Base-by-base conservation (phyloP, 2,888 invertebrate species). In the Heteromurus nitidus region DNA sequence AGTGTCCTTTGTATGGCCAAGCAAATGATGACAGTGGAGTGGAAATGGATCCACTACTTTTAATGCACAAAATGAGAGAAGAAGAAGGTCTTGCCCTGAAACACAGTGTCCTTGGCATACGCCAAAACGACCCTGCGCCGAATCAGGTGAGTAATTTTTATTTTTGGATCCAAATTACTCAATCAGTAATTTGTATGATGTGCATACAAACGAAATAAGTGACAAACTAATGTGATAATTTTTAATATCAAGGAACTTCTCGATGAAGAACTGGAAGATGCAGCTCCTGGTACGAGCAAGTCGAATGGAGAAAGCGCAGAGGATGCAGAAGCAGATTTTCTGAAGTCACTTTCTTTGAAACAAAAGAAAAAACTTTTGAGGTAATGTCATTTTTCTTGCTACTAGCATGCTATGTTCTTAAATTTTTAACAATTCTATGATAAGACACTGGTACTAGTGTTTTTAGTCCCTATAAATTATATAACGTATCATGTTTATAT, bases 351-450 rank as follows among this genome's bases (percentile, higher is more conserved):
- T 18, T 93, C 94, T 3, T 94, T 93, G 83, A 95, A 96, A 88
- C 96, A 98, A 88, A 98, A 98, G 89, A 93, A 95, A 87, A 96
- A 95, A 88, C 90, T 98, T 20, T 90, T 98, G n/a, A 96, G 94
- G 94, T 94, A 91, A 90, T 90, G n/a, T 65, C 1, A 22, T 5
- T 7, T n/a, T n/a, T n/a, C n/a, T n/a, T n/a, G n/a, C n/a, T n/a
- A n/a, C n/a, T n/a, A n/a, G n/a, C n/a, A n/a, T n/a, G n/a, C n/a
- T n/a, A 13, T 42, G 11, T 1, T 53, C 58, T 30, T 28, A 20
- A 16, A 55, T 64, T 55, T 64, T 11, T 47, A n/a, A 47, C 36
- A 36, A 36, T 36, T 36, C 7, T 36, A 9, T 36, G 36, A 36
- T 13, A 36, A 13, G 13, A 36, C 36, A 36, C 13, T 36, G 36